A percentile compares a stretch with the other conserved stretches of the same genome.
phyloP scores from a whole-genome alignment of 1,140 invertebrate species.

The Lepidotrigona ventralis region DNA sequence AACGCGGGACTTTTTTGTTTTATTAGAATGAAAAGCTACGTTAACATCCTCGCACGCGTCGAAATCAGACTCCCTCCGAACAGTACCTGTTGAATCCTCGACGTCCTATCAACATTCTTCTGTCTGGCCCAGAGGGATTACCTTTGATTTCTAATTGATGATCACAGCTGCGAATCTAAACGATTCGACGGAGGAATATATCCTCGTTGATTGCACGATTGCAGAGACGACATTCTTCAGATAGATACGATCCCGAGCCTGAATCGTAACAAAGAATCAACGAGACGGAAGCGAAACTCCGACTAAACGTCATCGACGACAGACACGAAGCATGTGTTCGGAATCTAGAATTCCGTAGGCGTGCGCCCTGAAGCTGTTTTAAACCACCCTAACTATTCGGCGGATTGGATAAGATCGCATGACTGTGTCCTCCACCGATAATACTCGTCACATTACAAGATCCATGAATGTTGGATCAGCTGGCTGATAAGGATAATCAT shows the following conservation, averaged over 20 bases:
- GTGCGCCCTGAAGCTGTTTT: constrained; percentile 62
- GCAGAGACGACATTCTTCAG: not conserved
- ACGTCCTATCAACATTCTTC: constrained; percentile 18
- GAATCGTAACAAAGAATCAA: not conserved
- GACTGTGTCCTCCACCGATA: not conserved
- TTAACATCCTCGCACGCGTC: not conserved
- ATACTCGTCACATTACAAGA: constrained; percentile 12
- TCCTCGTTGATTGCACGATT: not conserved
- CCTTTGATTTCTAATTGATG: not conserved
- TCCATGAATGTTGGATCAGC: not conserved
- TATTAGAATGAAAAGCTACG: not conserved
- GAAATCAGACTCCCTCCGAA: not conserved
- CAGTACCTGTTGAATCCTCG: constrained; percentile 60
- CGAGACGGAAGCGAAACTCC: constrained; percentile 50
- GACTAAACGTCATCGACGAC: constrained; percentile 54
- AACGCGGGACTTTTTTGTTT: not conserved
- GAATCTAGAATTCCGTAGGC: constrained; percentile 66
- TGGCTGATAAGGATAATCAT: not conserved
- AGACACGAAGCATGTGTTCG: constrained; percentile 48
- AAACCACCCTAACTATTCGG: constrained; percentile 51
- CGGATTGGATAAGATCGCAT: constrained; percentile 34
- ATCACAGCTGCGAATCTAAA: not conserved
- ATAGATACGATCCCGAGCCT: not conserved
- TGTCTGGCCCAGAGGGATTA: not conserved
- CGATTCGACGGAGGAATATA: not conserved